Base-by-base conservation (phyloP, 2,888 invertebrate species). In the Elysia crispata region DNA sequence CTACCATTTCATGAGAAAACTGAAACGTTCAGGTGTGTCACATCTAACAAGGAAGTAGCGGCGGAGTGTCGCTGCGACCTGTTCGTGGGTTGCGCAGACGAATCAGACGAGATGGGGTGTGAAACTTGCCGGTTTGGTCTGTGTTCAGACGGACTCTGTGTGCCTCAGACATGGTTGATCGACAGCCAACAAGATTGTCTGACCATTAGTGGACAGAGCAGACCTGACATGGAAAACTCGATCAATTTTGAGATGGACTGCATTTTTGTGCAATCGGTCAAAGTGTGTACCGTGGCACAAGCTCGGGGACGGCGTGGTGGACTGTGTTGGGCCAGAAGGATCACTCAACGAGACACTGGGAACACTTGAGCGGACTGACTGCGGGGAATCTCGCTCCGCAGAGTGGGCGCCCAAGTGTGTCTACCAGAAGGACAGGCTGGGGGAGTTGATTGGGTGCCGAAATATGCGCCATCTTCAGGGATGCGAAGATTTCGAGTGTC, bases 371-470 rank as follows among this genome's bases (percentile, higher is more conserved):
- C 41, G 11, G 11, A 11, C 11, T 11, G 41, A 41, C 41, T 41
- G 41, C 11, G 41, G 11, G 11, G 3, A 11, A 11, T 6, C 41
- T 6, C 41, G 5, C 41, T 6, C 5, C 41, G 23, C 11, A 6
- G 31, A 30, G 31, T 76, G 80, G 76, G 76, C 62, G 6, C 76
- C 76, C 0, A 72, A 64, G 49, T 76, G 80, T 31, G 41, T 76
- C 18, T 72, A 64, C 31, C 33, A 72, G n/a, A 80, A 64, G 31
- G 80, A 80, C 33, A 28, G 76, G 6, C 70, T 60, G n/a, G 57
- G 62, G 1, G 80, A 76, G 33, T 50, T 60, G 23, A 23, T 76
- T 1, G 76, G 76, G 1, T 80, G 76, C 18, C 33, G 72, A 20
- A 76, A 76, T 31, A 72, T 76, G 76, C 64, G 31, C 49, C 76